These are phyloP conservation scores for Psococerastis gibbosa DNA, from an alignment of 2,888 invertebrate species.

Conservation along the genomic window DNA sequence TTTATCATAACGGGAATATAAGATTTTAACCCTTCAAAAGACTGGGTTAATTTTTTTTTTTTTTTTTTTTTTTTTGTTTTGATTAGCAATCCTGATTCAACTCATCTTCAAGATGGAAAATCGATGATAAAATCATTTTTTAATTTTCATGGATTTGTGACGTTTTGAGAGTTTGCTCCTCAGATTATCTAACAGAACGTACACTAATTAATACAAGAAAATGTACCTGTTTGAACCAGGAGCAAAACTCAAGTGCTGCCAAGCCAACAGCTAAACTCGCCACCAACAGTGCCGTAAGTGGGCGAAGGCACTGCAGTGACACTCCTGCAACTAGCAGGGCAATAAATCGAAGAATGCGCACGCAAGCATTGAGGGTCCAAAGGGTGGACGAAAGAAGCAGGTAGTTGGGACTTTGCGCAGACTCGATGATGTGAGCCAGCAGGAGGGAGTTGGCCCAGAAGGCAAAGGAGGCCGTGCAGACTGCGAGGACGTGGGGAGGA, in stretches of 20 bases:
- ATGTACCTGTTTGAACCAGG: too few species aligned
- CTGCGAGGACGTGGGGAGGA: slow-evolving; percentile 12
- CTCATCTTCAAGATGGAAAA: too few species aligned
- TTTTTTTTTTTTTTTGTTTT: too few species aligned
- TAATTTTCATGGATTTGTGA: too few species aligned
- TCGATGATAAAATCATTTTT: too few species aligned
- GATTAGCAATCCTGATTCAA: too few species aligned
- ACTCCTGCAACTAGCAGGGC: background rate
- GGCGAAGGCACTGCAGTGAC: background rate
- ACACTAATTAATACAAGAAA: too few species aligned
- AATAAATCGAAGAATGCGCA: background rate
- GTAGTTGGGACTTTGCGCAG: slow-evolving; percentile 15
- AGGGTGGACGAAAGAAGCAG: slow-evolving; percentile 14
- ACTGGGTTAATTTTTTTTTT: too few species aligned
- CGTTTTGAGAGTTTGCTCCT: too few species aligned
- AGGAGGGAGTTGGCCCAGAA: slow-evolving; percentile 13
- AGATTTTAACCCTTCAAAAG: too few species aligned
- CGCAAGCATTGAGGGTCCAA: background rate
- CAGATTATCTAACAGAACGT: too few species aligned
- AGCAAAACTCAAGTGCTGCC: background rate
- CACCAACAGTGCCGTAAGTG: background rate
- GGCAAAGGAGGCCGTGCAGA: slow-evolving; percentile 13
- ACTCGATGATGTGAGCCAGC: slow-evolving; percentile 9
- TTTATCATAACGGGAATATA: too few species aligned
- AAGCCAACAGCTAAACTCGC: background rate